Conservation (phyloP, 1,140 invertebrate species). For the Cataglyphis hispanica region DNA sequence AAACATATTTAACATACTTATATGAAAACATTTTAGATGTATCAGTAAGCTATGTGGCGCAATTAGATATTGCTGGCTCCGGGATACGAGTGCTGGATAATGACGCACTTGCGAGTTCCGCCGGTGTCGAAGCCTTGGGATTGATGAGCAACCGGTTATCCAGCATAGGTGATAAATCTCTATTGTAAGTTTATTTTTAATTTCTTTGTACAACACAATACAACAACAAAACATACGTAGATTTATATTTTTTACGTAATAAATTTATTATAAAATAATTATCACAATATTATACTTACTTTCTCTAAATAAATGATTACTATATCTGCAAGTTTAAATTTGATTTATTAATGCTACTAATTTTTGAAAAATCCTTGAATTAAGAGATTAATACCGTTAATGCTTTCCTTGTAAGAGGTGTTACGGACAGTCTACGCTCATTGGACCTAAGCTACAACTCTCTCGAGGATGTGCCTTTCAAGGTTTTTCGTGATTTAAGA, state of each 20-base stretch:
- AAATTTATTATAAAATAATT: not conserved
- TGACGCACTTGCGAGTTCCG: conserved; percentile 85
- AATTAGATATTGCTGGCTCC: conserved; percentile 87
- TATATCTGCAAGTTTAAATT: not conserved
- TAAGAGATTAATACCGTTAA: not conserved
- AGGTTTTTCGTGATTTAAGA: conserved; percentile 86
- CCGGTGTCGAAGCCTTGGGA: conserved; percentile 84
- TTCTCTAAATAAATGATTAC: not conserved
- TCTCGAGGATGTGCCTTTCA: conserved; percentile 88
- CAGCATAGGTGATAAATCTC: conserved; percentile 85
- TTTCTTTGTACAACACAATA: not conserved
- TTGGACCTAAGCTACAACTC: conserved; percentile 90
- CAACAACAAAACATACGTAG: not conserved
- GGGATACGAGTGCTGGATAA: conserved; percentile 87
- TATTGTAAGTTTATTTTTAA: conserved; percentile 82
- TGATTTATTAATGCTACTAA: conserved; percentile 9
- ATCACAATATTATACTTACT: not conserved
- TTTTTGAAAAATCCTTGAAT: not conserved
- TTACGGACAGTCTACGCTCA: conserved; percentile 87
- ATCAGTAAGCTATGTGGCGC: conserved; percentile 85
- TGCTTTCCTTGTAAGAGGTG: conserved; percentile 82
- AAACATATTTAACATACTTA: not conserved
- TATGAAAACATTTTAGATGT: conserved; percentile 82
- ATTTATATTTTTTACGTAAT: not conserved
- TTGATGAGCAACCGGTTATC: conserved; percentile 87